Conservation (phyloP, 2,888 invertebrate species). For the Globia sparganii region DNA sequence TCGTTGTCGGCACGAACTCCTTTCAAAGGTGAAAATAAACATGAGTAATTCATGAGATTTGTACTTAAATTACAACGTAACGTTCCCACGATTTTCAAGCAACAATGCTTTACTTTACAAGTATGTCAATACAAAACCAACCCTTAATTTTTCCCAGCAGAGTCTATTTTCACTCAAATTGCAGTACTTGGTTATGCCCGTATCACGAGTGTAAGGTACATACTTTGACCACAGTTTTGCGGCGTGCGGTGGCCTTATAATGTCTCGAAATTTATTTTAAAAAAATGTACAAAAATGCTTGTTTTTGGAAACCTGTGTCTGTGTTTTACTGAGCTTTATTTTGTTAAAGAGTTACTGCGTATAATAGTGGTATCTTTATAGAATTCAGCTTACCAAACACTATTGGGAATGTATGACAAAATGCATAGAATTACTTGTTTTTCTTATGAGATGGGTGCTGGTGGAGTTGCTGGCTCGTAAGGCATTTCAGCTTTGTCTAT, state of each 20-base stretch:
- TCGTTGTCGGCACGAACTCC: conserved; percentile 50
- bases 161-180: conserved; percentile 6
- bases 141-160: neutral
- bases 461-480: neutral
- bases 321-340: conserved; percentile 19
- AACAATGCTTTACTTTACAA: conserved; percentile 24
- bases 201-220: conserved; percentile 28
- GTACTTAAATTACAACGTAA: conserved; percentile 53
- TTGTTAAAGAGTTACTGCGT: conserved; percentile 2
- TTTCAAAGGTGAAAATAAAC: conserved; percentile 58
- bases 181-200: conserved; percentile 14
- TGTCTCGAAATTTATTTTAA: conserved; percentile 16
- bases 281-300: conserved; percentile 25
- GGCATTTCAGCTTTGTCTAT: neutral
- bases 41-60: conserved; percentile 58
- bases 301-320: conserved; percentile 15
- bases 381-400: neutral
- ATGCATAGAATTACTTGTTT: neutral
- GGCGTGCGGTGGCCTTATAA: conserved; percentile 47
- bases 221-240: conserved; percentile 60
- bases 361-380: neutral
- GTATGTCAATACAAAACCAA: conserved; percentile 30
- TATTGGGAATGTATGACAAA: neutral
- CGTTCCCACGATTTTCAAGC: conserved; percentile 42
- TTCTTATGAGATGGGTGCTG: neutral